Evolutionary conservation across 2,113 vertebrate genomes (phyloP).

Genomic region (Phalacrocorax carbo): DNA sequence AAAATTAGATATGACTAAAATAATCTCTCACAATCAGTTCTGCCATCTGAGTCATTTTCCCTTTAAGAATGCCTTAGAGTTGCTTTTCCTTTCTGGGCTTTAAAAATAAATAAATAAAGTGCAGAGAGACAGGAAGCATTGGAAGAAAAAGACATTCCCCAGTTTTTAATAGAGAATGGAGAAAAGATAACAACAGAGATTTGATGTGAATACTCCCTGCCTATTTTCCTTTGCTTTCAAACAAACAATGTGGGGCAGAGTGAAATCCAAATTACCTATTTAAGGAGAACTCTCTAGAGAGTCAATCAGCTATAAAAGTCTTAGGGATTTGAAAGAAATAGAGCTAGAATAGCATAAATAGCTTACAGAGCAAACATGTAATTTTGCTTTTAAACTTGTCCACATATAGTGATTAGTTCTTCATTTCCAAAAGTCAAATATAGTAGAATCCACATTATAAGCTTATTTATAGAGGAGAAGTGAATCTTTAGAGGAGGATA

Average conservation of each 20-base stretch:
- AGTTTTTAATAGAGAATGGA: background rate
- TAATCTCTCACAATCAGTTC: background rate
- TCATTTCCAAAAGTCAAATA: background rate
- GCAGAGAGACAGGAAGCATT: background rate
- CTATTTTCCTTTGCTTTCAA: background rate
- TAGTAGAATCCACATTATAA: background rate
- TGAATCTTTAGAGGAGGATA: background rate
- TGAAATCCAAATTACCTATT: background rate
- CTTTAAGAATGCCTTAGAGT: background rate
- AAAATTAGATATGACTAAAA: slow-evolving; percentile 16
- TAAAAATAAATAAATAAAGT: background rate
- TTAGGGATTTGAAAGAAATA: background rate
- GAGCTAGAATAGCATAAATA: background rate
- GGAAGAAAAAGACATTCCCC: background rate
- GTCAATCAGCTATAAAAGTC: background rate
- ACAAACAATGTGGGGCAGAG: rapidly evolving
- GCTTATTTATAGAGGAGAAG: background rate
- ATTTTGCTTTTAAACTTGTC: background rate
- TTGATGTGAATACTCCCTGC: background rate
- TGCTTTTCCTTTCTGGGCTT: background rate
- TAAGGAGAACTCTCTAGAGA: background rate
- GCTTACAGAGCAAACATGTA: background rate
- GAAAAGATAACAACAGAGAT: background rate
- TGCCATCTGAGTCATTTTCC: slow-evolving; percentile 7
- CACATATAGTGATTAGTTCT: background rate